phyloP scores from a whole-genome alignment of 2,113 vertebrate genomes.

The Podilymbus podiceps region DNA sequence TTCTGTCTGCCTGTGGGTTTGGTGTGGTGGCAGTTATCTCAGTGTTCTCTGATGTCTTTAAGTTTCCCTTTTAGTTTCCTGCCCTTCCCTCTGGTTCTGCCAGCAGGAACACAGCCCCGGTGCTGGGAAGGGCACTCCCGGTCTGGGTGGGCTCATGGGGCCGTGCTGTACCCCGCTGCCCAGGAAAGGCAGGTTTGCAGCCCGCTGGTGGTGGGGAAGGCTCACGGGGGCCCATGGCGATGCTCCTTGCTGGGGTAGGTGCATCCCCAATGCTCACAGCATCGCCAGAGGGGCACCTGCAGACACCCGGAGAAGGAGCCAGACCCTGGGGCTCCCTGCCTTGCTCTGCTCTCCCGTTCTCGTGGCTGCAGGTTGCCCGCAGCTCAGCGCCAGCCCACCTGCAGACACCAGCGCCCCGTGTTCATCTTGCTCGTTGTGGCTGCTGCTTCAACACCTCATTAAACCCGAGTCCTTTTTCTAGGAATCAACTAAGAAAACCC shows the following conservation, averaged over 20 bases:
- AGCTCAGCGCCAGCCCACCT: neutral
- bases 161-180: neutral
- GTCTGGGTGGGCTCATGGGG: rapidly evolving
- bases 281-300: neutral
- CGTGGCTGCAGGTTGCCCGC: rapidly evolving
- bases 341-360: neutral
- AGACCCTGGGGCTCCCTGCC: neutral
- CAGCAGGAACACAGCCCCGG: neutral
- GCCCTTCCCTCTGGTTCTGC: neutral
- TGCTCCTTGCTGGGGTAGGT: neutral
- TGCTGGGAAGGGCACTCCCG: neutral
- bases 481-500: neutral
- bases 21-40: neutral
- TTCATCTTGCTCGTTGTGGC: neutral
- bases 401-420: neutral
- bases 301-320: neutral
- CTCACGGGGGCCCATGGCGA: neutral
- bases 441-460: neutral
- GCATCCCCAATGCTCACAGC: neutral
- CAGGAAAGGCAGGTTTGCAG: neutral
- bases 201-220: neutral
- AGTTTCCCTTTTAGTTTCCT: neutral
- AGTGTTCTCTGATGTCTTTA: neutral
- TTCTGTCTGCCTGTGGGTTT: neutral
- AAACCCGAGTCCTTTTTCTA: neutral